phyloP scores from a whole-genome alignment of 1,140 invertebrate species.

The Achatina immaculata region DNA sequence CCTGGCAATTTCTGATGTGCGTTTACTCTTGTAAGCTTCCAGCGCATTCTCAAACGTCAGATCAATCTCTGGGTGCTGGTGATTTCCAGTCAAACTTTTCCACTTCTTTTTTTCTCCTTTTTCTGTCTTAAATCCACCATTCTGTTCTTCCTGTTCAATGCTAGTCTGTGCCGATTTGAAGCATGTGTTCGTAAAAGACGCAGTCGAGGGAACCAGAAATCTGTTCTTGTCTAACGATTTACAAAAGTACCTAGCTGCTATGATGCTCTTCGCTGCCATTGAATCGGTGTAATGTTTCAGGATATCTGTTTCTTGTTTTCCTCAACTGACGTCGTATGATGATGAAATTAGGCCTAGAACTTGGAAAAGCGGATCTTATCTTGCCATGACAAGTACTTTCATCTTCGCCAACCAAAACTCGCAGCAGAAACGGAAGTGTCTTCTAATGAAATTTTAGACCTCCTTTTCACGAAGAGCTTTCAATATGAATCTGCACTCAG shows the following conservation, averaged over 20 bases:
- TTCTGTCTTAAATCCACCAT: neutral
- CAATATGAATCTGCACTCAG: no score
- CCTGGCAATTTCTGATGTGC: slow-evolving; percentile 89
- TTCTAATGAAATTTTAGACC: no score
- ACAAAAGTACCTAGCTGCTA: neutral
- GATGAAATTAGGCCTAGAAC: neutral
- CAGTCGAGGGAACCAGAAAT: neutral
- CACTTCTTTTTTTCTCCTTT: neutral
- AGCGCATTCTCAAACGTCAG: slow-evolving; percentile 79
- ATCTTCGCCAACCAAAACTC: no score
- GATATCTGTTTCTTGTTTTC: neutral
- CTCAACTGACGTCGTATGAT: neutral
- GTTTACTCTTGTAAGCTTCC: slow-evolving; percentile 84
- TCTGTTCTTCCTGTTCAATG: neutral
- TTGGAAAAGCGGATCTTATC: no score
- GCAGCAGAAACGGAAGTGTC: no score
- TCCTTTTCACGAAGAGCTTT: no score
- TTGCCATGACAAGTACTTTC: no score
- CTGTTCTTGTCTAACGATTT: neutral
- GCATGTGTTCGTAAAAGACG: neutral
- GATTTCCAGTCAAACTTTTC: slow-evolving; percentile 23
- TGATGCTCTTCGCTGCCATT: slow-evolving; percentile 11
- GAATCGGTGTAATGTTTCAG: neutral
- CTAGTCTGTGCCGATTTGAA: neutral
- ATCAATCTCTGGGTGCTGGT: slow-evolving; percentile 73